Percentiles rank a stretch among this genome's conserved stretches.
phyloP scores from a whole-genome alignment of 2,888 invertebrate genomes.

The Eumacrocentrus americanus region DNA sequence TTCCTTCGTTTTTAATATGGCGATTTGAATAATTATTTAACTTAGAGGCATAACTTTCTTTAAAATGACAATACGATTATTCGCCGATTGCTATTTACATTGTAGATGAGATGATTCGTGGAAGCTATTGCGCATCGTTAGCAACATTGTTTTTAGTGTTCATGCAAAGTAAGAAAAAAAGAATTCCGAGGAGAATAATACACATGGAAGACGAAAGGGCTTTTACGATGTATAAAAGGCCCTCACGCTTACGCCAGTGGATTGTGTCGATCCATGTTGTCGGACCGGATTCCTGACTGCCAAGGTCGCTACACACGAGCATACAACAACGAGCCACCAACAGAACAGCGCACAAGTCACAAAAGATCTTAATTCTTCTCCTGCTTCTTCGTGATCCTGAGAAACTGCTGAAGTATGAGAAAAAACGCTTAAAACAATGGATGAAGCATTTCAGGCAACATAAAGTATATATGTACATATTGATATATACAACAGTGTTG shows the following conservation, averaged over 20 bases:
- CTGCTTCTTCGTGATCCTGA: conserved; percentile 25
- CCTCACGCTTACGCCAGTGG: conserved; percentile 44
- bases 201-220: conserved; percentile 18
- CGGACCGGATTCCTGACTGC: conserved; percentile 56
- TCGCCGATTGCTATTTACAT: background rate
- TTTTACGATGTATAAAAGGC: conserved; percentile 30
- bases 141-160: background rate
- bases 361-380: conserved; percentile 28
- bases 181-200: conserved; percentile 1
- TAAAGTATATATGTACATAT: no score
- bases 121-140: background rate
- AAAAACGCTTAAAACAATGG: background rate
- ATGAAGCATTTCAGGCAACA: background rate
- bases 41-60: no score
- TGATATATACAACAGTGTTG: background rate
- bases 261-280: conserved; percentile 52
- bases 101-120: background rate
- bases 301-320: conserved; percentile 47
- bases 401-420: background rate
- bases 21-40: no score
- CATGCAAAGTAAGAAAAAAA: background rate
- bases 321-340: conserved; percentile 15
- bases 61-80: no score
- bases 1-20: no score
- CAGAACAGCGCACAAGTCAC: conserved; percentile 15